Conservation (phyloP, 1,140 invertebrate genomes). For the Euglossa dilemma region DNA sequence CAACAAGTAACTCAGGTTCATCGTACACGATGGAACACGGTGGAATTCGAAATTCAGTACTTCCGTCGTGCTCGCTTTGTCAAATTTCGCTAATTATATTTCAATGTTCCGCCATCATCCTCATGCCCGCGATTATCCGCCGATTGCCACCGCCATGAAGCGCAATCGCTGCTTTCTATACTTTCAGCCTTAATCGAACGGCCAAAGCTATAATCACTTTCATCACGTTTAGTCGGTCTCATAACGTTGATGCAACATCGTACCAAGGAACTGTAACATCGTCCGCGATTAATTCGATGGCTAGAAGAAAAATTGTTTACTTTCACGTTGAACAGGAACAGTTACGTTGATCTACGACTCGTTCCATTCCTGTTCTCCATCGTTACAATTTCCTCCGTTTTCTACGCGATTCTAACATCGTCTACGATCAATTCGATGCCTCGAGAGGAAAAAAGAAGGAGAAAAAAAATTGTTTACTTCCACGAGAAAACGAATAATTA, state of each 20-base stretch:
- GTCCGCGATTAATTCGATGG: not conserved
- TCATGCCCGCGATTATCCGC: not conserved
- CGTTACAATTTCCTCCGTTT: not conserved
- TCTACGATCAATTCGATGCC: too few species aligned
- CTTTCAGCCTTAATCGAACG: not conserved
- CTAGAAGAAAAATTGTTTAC: not conserved
- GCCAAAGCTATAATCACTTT: not conserved
- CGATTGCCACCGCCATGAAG: not conserved
- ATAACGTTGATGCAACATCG: conserved; percentile 7
- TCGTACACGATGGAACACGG: not conserved
- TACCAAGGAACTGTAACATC: conserved; percentile 5
- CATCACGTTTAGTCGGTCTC: not conserved
- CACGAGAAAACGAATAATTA: too few species aligned
- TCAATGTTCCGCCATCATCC: not conserved
- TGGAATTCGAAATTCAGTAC: not conserved
- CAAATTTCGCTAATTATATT: conserved; percentile 7
- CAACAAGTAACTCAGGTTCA: not conserved
- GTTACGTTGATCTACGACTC: not conserved
- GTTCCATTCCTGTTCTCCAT: conserved; percentile 3
- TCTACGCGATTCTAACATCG: too few species aligned
- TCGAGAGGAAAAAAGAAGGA: too few species aligned
- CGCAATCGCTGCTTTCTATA: conserved; percentile 15
- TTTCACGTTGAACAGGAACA: not conserved
- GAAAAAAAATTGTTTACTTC: too few species aligned
- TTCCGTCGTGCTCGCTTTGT: not conserved